Percentiles rank a stretch among this genome's conserved stretches.
Conservation (phyloP, 2,113 vertebrate species). For the Zosterops hypoxanthus region DNA sequence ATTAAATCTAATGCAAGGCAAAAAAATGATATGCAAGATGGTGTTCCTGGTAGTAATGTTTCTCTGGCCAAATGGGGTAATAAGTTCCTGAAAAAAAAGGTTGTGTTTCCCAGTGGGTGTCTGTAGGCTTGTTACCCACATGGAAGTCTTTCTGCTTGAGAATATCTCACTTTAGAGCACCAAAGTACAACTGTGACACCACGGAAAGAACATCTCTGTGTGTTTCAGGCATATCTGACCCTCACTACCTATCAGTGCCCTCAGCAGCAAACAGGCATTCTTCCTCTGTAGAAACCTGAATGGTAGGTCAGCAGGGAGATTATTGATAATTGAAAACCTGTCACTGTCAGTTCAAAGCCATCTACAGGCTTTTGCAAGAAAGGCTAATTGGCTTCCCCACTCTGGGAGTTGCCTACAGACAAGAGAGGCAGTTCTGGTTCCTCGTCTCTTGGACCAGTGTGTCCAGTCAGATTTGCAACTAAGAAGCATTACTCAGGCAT, state of each 20-base stretch:
- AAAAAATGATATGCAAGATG: background rate
- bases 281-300: background rate
- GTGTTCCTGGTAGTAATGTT: background rate
- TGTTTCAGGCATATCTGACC: background rate
- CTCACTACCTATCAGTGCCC: background rate
- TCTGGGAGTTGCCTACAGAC: background rate
- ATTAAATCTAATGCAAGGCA: background rate
- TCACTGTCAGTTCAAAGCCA: background rate
- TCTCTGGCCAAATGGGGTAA: background rate
- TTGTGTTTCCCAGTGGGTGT: background rate
- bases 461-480: background rate
- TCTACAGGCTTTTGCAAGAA: background rate
- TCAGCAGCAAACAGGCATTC: background rate
- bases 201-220: background rate
- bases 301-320: fast-evolving
- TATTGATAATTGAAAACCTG: background rate
- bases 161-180: background rate
- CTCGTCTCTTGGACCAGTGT: background rate
- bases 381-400: background rate
- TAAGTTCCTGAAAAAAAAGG: background rate
- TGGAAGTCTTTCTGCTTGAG: background rate
- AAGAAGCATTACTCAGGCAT: background rate
- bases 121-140: background rate
- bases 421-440: background rate
- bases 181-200: background rate